phyloP scores from a whole-genome alignment of 2,797 vertebrate genomes.

The Scarus forsteni region DNA sequence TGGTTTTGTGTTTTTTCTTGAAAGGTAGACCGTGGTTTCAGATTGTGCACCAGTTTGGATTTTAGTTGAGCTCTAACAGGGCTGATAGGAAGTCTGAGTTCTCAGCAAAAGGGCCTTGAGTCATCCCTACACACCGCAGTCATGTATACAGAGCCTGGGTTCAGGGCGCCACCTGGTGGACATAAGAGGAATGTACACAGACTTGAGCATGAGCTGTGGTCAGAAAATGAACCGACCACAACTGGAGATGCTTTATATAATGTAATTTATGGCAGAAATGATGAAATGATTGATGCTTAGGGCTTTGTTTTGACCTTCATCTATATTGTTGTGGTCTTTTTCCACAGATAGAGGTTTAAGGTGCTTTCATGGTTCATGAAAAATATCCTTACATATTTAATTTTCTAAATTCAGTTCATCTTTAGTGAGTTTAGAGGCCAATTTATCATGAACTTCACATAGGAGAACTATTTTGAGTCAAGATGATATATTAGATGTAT shows the following conservation, averaged over 20 bases:
- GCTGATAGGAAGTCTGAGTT: constrained; percentile 84
- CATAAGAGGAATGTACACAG: constrained; percentile 37
- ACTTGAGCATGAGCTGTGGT: constrained; percentile 41
- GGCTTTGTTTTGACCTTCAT: too few relatives aligned
- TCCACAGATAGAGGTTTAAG: too few relatives aligned
- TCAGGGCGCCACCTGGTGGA: constrained; percentile 81
- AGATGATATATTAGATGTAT: too few relatives aligned
- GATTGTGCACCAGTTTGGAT: constrained; percentile 73
- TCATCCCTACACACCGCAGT: constrained; percentile 71
- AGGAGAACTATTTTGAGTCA: too few relatives aligned
- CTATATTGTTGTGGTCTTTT: too few relatives aligned
- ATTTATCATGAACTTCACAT: too few relatives aligned
- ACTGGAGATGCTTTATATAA: constrained; percentile 6
- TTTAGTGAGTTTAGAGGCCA: too few relatives aligned
- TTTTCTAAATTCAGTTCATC: too few relatives aligned
- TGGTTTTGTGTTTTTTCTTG: constrained; percentile 50
- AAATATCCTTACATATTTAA: too few relatives aligned
- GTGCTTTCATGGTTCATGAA: too few relatives aligned
- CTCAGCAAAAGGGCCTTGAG: constrained; percentile 84
- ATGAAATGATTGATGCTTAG: neutral
- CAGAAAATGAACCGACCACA: constrained; percentile 26
- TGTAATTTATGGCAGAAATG: constrained; percentile 3
- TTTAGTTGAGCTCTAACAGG: constrained; percentile 80
- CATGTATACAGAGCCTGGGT: constrained; percentile 51
- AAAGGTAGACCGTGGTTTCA: constrained; percentile 49